Evolutionary conservation across 2,888 invertebrate genomes (phyloP), one percentile per base, ranked within the genome.

Genomic region (Sipha maydis): DNA sequence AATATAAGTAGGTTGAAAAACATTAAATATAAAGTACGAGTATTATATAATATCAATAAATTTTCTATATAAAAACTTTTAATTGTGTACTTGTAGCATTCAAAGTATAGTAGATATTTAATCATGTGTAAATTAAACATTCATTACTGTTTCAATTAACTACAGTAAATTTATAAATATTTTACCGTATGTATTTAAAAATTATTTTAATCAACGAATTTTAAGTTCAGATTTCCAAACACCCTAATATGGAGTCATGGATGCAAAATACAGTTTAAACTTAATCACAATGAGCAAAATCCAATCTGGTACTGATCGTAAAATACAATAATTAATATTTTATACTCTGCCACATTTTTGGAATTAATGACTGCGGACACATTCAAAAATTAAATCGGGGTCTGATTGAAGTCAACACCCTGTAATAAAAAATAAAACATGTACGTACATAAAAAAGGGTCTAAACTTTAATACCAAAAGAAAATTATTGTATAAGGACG

Each of bases 391-490:
- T n/a, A 80, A 78, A 80, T 82, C 88, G 73, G 21, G 85, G 88
- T 80, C 73, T 80, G 88, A 88, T 82, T 82, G 88, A 88, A 88
- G 88, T 88, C 88, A 88, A 88, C 88, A 88, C 88, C 88, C 80
- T 61, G 75, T 88, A 88, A 82, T 88, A 88, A 88, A 88, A 88
- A 73, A 56, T 31, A 41, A 75, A 82, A 88, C 69, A 28, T 75
- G 79, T 82, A 69, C 38, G 41, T 25, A 73, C 56, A 79, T 19
- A 73, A 73, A 80, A 78, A 75, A 41, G 82, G 82, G 82, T 76
- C 75, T 82, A 75, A 88, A 31, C 61, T 71, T 48, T 48, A 48
- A 69, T 21, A 34, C 79, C 79, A 73, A 86, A 86, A 86, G 86
- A 79, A 86, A 79, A 79, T 80, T 79, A 88, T 88, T 88, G 67